A percentile compares a stretch with the other conserved stretches of the same genome.
Evolutionary conservation across 2,888 invertebrate genomes (phyloP).

Genomic region (Phorcus lineatus): DNA sequence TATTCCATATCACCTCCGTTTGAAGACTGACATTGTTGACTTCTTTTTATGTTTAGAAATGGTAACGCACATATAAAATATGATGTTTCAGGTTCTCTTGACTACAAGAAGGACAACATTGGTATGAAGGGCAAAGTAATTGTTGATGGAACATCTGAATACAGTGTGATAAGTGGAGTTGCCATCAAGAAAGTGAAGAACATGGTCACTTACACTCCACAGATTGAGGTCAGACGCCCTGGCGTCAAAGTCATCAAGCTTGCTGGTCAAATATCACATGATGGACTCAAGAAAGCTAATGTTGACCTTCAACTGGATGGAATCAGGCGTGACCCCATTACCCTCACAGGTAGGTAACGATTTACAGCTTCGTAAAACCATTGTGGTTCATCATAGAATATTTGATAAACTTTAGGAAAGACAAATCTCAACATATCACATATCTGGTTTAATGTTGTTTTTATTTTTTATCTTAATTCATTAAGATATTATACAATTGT

Average conservation of each 20-base stretch:
- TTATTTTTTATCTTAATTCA: too few species aligned
- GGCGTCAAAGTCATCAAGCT: constrained; percentile 50
- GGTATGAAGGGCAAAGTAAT: constrained; percentile 50
- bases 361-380: not conserved
- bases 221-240: constrained; percentile 53
- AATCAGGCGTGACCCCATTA: constrained; percentile 44
- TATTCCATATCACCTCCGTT: not conserved
- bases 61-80: not conserved
- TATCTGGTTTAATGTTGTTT: not conserved
- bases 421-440: too few species aligned
- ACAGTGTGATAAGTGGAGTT: constrained; percentile 58
- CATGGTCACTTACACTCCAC: constrained; percentile 51
- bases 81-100: constrained; percentile 44
- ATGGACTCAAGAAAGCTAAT: constrained; percentile 35
- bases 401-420: not conserved
- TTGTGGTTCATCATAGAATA: not conserved
- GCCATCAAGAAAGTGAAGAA: constrained; percentile 45
- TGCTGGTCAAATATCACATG: constrained; percentile 42
- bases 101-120: constrained; percentile 46
- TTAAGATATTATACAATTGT: too few species aligned
- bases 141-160: constrained; percentile 55
- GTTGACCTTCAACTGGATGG: constrained; percentile 52
- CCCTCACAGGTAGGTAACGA: constrained; percentile 49
- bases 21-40: not conserved
- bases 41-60: not conserved